Conservation (phyloP, 30 jellyfish, hydroid and myxozoan species). For the Clytia hemisphaerica region DNA sequence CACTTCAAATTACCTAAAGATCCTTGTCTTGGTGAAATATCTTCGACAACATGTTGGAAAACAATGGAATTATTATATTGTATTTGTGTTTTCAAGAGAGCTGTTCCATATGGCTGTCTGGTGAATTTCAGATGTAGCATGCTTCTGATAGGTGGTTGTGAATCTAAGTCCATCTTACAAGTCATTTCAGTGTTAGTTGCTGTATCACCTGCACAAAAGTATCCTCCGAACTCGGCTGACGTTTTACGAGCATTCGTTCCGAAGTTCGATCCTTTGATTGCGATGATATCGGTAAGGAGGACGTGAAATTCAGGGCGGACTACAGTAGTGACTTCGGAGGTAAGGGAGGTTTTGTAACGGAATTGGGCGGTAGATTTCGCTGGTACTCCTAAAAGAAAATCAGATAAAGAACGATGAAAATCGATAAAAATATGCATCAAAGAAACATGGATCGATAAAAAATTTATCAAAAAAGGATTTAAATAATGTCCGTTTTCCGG, state of each 20-base stretch:
- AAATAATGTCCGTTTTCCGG: no score
- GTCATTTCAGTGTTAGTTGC: conserved; percentile 38
- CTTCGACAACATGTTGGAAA: conserved; percentile 31
- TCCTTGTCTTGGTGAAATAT: conserved; percentile 45
- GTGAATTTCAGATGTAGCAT: conserved; percentile 33
- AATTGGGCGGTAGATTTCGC: no score
- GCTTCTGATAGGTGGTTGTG: conserved; percentile 51
- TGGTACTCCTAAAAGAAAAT: no score
- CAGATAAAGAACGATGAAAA: no score
- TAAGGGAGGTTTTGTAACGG: no score
- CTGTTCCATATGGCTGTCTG: conserved; percentile 47
- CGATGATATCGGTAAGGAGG: conserved; percentile 1
- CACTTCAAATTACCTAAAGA: no score
- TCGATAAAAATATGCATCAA: no score
- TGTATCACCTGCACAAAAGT: conserved; percentile 32
- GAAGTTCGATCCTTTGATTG: conserved; percentile 51
- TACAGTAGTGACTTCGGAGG: no score
- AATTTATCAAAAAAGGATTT: no score
- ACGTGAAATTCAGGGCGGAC: no score
- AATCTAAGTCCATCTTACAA: conserved; percentile 40
- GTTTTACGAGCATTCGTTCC: conserved; percentile 34
- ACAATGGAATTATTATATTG: conserved; percentile 30
- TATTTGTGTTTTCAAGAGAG: conserved; percentile 22
- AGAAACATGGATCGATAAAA: no score
- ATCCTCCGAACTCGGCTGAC: conserved; percentile 53